Percentiles rank a stretch among this genome's conserved stretches.
Conservation (phyloP, 2,888 invertebrate genomes). For the Furcula furcula region DNA sequence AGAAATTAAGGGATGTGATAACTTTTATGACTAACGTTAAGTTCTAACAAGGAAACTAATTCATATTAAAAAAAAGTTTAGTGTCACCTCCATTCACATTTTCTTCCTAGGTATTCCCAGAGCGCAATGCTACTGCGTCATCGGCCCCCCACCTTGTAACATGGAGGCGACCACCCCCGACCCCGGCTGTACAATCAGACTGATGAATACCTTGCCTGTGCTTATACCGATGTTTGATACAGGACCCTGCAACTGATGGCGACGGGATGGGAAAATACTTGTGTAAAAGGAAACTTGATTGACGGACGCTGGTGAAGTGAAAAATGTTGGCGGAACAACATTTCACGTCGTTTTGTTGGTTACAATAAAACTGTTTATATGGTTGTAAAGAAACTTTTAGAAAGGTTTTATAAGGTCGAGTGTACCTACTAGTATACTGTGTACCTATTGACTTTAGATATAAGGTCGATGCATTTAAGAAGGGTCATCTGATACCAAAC, state of each 20-base stretch:
- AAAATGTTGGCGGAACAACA: conserved; percentile 2
- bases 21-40: too few relatives aligned
- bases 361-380: too few relatives aligned
- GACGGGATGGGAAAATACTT: conserved; percentile 21
- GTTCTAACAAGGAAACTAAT: too few relatives aligned
- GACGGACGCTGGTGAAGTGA: conserved; percentile 1
- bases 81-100: conserved; percentile 16
- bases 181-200: conserved; percentile 61
- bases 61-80: too few relatives aligned
- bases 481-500: too few relatives aligned
- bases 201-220: conserved; percentile 61
- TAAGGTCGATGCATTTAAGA: too few relatives aligned
- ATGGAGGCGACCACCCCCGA: conserved; percentile 53
- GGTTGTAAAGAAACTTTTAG: too few relatives aligned
- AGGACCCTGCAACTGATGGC: conserved; percentile 22
- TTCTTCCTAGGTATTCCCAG: conserved; percentile 38
- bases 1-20: too few relatives aligned
- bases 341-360: background rate
- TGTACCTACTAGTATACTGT: too few relatives aligned
- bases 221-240: conserved; percentile 22
- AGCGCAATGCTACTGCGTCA: conserved; percentile 30
- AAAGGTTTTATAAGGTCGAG: too few relatives aligned
- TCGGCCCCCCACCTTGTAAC: conserved; percentile 61
- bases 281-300: conserved; percentile 9
- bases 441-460: too few relatives aligned